Evolutionary conservation across 2,113 vertebrate species (phyloP), one percentile per base, ranked within the genome.

Genomic region (Alexandromys fortis): DNA sequence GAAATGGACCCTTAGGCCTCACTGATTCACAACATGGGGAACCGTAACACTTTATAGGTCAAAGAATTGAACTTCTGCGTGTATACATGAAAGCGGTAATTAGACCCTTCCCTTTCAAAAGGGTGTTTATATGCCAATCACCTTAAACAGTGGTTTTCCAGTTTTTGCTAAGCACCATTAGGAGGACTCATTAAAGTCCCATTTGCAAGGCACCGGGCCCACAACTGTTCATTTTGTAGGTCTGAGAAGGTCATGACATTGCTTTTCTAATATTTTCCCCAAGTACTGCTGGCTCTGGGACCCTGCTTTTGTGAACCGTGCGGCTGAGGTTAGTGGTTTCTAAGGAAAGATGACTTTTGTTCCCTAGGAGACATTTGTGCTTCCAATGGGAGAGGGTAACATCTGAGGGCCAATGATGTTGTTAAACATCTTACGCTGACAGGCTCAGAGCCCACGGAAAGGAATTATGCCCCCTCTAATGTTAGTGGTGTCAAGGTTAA

Each of bases 61-160:
- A 78, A 89, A 95, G 49, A 22, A 17, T 55, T 72, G n/a, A 78
- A 7, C 52, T 87, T 38, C 13, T 35, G 14, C 8, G 72, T 65
- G 10, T 67, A 35, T 42, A 85, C 58, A 61, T 79, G 24, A 93
- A 94, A 92, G 33, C 87, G 95, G 17, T 92, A 86, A 96, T 87
- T 47, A 93, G 19, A 12, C 1, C 76, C 21, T 96, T 52, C 72
- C 45, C 38, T 47, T 83, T 63, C 47, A 89, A 38, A 92, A 52
- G 7, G n/a, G 61, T 65, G 47, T 22, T 86, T 92, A 21, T 33
- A 42, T 35, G 38, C 12, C 58, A 92, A 76, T 94, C 58, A 42
- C 19, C 28, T 94, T 89, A 83, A 78, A 42, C 22, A 76, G 47
- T 2, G 1, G 17, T 52, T 88, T 77, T 95, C 67, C 73, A 78